Evolutionary conservation across 2,888 invertebrate genomes (phyloP).

Genomic region (Ormyrus labotus): DNA sequence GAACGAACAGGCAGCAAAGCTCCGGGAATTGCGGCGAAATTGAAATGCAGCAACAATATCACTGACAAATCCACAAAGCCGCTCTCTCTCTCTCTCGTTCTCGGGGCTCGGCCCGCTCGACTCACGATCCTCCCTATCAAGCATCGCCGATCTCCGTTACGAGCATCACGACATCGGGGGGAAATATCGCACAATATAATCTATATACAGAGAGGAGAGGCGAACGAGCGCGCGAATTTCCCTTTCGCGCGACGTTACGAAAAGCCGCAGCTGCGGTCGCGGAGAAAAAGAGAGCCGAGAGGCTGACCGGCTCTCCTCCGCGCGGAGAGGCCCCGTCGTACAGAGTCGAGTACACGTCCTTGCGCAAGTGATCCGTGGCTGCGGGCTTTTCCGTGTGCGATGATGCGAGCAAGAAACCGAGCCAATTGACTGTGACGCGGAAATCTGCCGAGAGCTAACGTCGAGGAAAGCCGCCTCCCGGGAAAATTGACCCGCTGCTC

Average conservation of each 20-base stretch:
- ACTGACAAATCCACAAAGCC: constrained; percentile 16
- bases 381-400: not conserved
- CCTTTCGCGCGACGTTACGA: constrained; percentile 16
- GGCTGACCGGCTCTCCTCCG: constrained; percentile 11
- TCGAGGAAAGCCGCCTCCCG: too few relatives aligned
- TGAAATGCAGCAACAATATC: not conserved
- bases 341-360: constrained; percentile 32
- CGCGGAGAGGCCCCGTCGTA: constrained; percentile 8
- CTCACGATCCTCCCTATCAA: not conserved
- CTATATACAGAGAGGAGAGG: not conserved
- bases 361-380: constrained; percentile 25
- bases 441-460: constrained; percentile 5
- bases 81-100: too few relatives aligned
- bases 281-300: not conserved
- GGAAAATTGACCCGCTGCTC: too few relatives aligned
- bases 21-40: not conserved
- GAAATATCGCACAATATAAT: not conserved
- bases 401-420: not conserved
- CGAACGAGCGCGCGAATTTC: constrained; percentile 1
- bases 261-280: constrained; percentile 32
- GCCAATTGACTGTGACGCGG: constrained; percentile 38
- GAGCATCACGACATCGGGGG: constrained; percentile 5
- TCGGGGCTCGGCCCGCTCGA: not conserved
- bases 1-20: too few relatives aligned
- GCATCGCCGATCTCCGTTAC: not conserved